Conservation (phyloP, 2,888 invertebrate species). For the Xanthostigma xanthostigma region DNA sequence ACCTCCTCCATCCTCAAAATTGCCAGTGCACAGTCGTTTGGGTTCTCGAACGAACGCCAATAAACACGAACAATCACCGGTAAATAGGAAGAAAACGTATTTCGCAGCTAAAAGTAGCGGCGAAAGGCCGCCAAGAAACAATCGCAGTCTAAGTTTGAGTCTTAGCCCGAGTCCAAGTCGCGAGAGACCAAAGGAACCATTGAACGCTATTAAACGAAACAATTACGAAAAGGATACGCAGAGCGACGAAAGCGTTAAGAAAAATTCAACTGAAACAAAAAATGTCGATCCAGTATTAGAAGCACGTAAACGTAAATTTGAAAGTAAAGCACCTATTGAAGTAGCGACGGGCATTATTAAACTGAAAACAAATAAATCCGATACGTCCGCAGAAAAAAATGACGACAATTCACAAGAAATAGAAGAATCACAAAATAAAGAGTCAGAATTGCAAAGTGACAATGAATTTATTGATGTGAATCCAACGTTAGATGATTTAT, state of each 20-base stretch:
- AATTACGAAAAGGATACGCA: conserved; percentile 6
- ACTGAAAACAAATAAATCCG: conserved; percentile 23
- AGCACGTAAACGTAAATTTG: conserved; percentile 36
- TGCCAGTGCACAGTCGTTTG: conserved; percentile 6
- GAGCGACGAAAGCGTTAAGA: not conserved
- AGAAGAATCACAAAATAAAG: conserved; percentile 10
- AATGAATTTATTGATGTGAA: not conserved
- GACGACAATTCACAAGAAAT: not conserved
- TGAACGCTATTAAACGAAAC: conserved; percentile 9
- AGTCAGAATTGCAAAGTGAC: conserved; percentile 4
- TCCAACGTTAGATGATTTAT: conserved; percentile 21
- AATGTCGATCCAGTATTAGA: conserved; percentile 31
- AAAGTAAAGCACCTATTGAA: conserved; percentile 29
- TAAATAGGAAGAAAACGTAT: conserved; percentile 2
- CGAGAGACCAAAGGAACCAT: conserved; percentile 4
- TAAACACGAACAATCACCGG: not conserved
- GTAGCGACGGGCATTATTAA: conserved; percentile 33
- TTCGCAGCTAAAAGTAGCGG: conserved; percentile 3
- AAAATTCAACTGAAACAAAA: conserved; percentile 6
- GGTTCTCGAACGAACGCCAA: conserved; percentile 1
- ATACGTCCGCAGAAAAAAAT: conserved; percentile 12
- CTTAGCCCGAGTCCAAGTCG: conserved; percentile 14
- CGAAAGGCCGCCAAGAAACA: conserved; percentile 7
- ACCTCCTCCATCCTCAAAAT: conserved; percentile 3
- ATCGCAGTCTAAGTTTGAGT: conserved; percentile 8